Evolutionary conservation across 1,140 invertebrate species (phyloP), one percentile per base, ranked within the genome.

Genomic region (Hetaerina americana): DNA sequence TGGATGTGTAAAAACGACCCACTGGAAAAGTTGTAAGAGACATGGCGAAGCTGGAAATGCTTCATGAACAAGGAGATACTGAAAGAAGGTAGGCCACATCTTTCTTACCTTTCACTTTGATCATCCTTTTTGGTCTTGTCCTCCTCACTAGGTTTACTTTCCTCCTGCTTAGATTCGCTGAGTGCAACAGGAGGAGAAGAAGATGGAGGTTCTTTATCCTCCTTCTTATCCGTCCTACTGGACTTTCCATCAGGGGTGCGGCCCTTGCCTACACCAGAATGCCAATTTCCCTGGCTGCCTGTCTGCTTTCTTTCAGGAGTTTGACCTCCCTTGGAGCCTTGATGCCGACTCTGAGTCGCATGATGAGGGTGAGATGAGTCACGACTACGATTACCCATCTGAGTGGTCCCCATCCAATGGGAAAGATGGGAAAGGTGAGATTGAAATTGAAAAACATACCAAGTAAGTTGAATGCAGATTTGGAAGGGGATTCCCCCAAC

Each of bases 41-140:
- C 40, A 57, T 57, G 40, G 40, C 40, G 40, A 57, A 57, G 40
- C 40, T 57, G 40, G 40, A 57, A 57, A 12, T 57, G 40, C 40
- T 57, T 57, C 40, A 57, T 57, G 40, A 72, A 66, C 57, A 72
- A 72, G 71, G 68, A 57, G 66, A 66, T 66, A 68, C 71, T 67
- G 71, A 68, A 68, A 72, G 71, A 67, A 72, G 26, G 31, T 28
- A 57, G 28, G 66, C 24, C 66, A 68, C 27, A 72, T 72, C 66
- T 66, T 72, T 68, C 72, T 72, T 72, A 72, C 72, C 72, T 72
- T 66, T 72, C 69, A 70, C 66, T 18, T 70, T 72, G 67, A 68
- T 72, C 71, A 29, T 72, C 72, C 49, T 72, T 68, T 28, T 26
- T 66, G 29, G 26, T 70, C 66, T 72, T 72, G 26, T 27, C 68